phyloP scores from a whole-genome alignment of 2,113 vertebrate genomes.

The Nothobranchius kuhntae region DNA sequence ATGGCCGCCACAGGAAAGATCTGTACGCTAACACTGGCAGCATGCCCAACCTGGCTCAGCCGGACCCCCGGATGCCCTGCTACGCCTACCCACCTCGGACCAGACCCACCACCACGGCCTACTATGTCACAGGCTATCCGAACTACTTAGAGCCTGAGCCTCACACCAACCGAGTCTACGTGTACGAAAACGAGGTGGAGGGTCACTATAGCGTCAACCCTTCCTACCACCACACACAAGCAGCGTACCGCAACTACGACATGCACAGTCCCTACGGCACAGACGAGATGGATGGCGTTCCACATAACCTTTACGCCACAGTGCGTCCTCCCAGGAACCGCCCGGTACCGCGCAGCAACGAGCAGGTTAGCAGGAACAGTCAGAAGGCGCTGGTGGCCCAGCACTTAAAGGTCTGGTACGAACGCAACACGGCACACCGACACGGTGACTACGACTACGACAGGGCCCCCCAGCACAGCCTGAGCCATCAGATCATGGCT shows the following conservation, averaged over 20 bases:
- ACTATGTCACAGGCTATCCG: constrained; percentile 87
- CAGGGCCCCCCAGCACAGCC: constrained; percentile 84
- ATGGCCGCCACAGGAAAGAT: constrained; percentile 85
- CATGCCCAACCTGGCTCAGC: constrained; percentile 94
- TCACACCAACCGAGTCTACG: constrained; percentile 78
- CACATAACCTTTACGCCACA: constrained; percentile 90
- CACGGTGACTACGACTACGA: constrained; percentile 84
- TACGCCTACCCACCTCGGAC: constrained; percentile 75
- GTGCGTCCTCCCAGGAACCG: constrained; percentile 86
- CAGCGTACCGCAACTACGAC: constrained; percentile 80
- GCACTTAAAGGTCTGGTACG: constrained; percentile 95
- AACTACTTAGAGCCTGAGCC: constrained; percentile 79
- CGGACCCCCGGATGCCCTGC: constrained; percentile 74
- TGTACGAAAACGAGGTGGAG: constrained; percentile 89
- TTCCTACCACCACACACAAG: constrained; percentile 56
- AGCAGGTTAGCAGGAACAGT: constrained; percentile 86
- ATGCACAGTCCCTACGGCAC: constrained; percentile 79
- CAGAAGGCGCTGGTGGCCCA: constrained; percentile 92
- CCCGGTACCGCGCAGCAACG: constrained; percentile 70
- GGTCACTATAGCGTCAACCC: constrained; percentile 93
- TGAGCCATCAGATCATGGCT: constrained; percentile 84
- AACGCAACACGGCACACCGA: constrained; percentile 86
- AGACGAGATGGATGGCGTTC: constrained; percentile 81
- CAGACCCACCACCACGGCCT: constrained; percentile 83
- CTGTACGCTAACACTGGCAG: constrained; percentile 88